Base-by-base conservation (phyloP, 2,797 vertebrate species). In the Euthynnus affinis region DNA sequence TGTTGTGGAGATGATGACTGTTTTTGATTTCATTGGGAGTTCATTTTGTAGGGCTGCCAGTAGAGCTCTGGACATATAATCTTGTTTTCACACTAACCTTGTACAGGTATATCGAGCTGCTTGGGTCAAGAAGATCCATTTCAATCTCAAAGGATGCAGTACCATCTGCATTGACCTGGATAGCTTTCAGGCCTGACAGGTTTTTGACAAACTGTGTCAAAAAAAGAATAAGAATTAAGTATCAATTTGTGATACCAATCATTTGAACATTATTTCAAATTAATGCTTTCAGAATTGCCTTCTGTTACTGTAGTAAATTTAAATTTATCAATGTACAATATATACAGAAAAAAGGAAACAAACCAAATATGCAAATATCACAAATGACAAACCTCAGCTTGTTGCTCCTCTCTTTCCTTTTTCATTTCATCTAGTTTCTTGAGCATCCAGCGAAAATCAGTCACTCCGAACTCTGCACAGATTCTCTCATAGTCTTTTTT, bases 371-470 rank as follows among this genome's bases (percentile, higher is more conserved):
- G 14, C 10, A 13, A 51, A 27, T n/a, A 8, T 62, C 3, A 46
- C 20, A 48, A 56, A 77, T 51, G 32, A 59, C 83, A 87, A 83
- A 97, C 96, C 95, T 90, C 23, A 1, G 91, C 94, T 88, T 96
- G 94, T 71, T 95, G 93, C 78, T 85, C 91, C 46, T 97, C 96
- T 6, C 90, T 78, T 17, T 96, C 94, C 74, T 90, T 93, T 89
- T 91, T 97, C 73, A 97, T 92, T 87, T 96, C 90, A 78, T 95
- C 96, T 56, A 98, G 93, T 85, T 90, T 96, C 67, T 94, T 97
- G 49, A 98, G 94, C 96, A 98, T 96, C 88, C 97, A 96, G 14
- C 97, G 95, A 83, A 96, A 98, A 86, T 98, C 94, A 0, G 93
- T 96, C 67, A 97, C 93, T 67, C 96, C 96, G 6, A 95, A 96